Percentiles rank a stretch among this genome's conserved stretches.
Evolutionary conservation across 2,888 invertebrate genomes (phyloP).

Genomic region (Cotesia congregata): DNA sequence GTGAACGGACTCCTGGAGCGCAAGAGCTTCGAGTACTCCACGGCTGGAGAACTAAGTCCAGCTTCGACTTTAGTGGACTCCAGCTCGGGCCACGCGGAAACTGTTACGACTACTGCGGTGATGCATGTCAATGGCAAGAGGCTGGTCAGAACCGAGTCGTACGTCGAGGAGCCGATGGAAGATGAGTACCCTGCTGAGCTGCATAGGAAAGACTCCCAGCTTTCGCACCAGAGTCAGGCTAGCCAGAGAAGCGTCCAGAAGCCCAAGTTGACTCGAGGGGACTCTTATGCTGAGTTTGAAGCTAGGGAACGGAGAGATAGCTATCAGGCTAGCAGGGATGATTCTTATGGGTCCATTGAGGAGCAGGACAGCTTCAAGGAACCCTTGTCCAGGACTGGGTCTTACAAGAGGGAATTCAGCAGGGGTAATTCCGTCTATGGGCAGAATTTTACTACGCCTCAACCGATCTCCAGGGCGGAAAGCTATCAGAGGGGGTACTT

Average conservation of each 20-base stretch:
- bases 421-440: constrained; percentile 51
- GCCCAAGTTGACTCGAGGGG: constrained; percentile 60
- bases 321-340: constrained; percentile 51
- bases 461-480: constrained; percentile 65
- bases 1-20: constrained; percentile 64
- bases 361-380: constrained; percentile 58
- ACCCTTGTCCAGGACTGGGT: constrained; percentile 58
- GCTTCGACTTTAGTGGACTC: constrained; percentile 55
- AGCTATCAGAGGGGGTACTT: constrained; percentile 69
- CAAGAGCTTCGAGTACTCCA: constrained; percentile 57
- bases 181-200: constrained; percentile 58
- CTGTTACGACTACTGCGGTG: constrained; percentile 67
- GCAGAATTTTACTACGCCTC: constrained; percentile 59
- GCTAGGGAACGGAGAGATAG: background rate
- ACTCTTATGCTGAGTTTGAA: constrained; percentile 63
- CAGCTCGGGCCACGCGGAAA: constrained; percentile 59
- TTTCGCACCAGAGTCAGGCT: constrained; percentile 57
- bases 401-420: constrained; percentile 57
- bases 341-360: constrained; percentile 59
- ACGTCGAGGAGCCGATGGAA: constrained; percentile 60
- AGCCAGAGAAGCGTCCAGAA: constrained; percentile 63
- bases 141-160: constrained; percentile 60
- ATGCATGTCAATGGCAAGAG: constrained; percentile 70
- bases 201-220: constrained; percentile 63
- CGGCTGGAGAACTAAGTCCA: constrained; percentile 51